Evolutionary conservation across 2,888 invertebrate genomes (phyloP).

Genomic region (Diabrotica balteata): DNA sequence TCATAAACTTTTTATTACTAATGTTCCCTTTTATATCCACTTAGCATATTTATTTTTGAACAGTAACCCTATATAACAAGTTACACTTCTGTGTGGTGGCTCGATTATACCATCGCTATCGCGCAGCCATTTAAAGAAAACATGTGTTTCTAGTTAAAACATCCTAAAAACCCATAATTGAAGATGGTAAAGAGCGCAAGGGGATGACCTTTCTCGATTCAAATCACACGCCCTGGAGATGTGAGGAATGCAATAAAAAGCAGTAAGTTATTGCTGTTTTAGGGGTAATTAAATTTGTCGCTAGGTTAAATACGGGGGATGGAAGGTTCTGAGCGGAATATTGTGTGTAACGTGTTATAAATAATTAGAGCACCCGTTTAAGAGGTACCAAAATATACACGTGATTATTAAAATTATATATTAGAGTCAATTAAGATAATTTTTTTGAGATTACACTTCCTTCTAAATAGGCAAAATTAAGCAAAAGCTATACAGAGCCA

Average conservation of each 20-base stretch:
- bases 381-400: too few species aligned
- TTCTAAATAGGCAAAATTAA: too few species aligned
- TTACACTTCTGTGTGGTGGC: constrained; percentile 9
- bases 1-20: too few species aligned
- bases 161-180: constrained; percentile 48
- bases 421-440: too few species aligned
- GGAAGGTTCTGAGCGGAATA: not conserved
- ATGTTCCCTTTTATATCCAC: not conserved
- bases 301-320: constrained; percentile 12
- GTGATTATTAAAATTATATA: too few species aligned
- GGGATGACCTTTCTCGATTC: constrained; percentile 33
- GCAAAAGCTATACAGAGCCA: too few species aligned
- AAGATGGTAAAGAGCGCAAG: constrained; percentile 33
- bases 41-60: constrained; percentile 10
- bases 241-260: constrained; percentile 23
- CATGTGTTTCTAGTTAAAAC: constrained; percentile 49
- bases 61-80: not conserved
- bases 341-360: too few species aligned
- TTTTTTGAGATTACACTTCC: too few species aligned
- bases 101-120: constrained; percentile 1
- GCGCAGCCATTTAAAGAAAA: constrained; percentile 20
- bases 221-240: constrained; percentile 31
- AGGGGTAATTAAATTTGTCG: constrained; percentile 22
- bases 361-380: too few species aligned
- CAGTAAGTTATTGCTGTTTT: constrained; percentile 26